phyloP scores from a whole-genome alignment of 2,888 invertebrate species.

The Auanema sp. region DNA sequence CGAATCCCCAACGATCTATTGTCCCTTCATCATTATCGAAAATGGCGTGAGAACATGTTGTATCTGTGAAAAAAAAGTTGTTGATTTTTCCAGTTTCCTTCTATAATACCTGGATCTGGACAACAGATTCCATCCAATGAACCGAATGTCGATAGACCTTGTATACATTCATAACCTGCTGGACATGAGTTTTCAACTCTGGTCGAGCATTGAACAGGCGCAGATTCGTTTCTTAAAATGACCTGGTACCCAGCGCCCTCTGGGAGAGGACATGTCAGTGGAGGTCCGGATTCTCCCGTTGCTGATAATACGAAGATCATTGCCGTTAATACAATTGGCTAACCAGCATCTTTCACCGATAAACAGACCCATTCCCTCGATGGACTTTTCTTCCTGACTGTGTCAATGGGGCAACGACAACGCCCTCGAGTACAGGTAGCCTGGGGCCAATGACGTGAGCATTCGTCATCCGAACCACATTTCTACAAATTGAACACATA shows the following conservation, averaged over 20 bases:
- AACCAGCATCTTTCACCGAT: slow-evolving; percentile 44
- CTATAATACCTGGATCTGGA: slow-evolving; percentile 39
- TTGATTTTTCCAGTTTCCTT: not conserved
- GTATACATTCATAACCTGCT: slow-evolving; percentile 53
- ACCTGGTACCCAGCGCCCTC: slow-evolving; percentile 56
- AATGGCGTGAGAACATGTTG: slow-evolving; percentile 41
- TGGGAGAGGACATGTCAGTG: slow-evolving; percentile 57
- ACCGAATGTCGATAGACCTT: slow-evolving; percentile 43
- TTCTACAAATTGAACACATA: slow-evolving; percentile 17
- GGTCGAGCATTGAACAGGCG: slow-evolving; percentile 41
- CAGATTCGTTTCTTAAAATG: slow-evolving; percentile 35
- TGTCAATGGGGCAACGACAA: slow-evolving; percentile 45
- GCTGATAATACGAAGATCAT: slow-evolving; percentile 38
- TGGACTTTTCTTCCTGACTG: slow-evolving; percentile 36
- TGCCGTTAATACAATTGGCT: slow-evolving; percentile 6
- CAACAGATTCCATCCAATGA: slow-evolving; percentile 54
- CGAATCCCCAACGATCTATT: slow-evolving; percentile 50
- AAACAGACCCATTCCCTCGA: slow-evolving; percentile 46
- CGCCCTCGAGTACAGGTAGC: slow-evolving; percentile 32
- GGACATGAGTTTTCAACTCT: slow-evolving; percentile 34
- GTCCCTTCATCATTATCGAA: slow-evolving; percentile 44
- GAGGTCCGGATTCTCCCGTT: slow-evolving; percentile 54
- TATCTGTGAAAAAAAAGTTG: slow-evolving; percentile 28
- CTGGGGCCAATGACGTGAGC: slow-evolving; percentile 32
- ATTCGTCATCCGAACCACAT: slow-evolving; percentile 30